A percentile compares a stretch with the other conserved stretches of the same genome.
These are phyloP conservation scores for Salarias fasciatus DNA, from an alignment of 2,797 vertebrate genomes.

Conservation along the genomic window DNA sequence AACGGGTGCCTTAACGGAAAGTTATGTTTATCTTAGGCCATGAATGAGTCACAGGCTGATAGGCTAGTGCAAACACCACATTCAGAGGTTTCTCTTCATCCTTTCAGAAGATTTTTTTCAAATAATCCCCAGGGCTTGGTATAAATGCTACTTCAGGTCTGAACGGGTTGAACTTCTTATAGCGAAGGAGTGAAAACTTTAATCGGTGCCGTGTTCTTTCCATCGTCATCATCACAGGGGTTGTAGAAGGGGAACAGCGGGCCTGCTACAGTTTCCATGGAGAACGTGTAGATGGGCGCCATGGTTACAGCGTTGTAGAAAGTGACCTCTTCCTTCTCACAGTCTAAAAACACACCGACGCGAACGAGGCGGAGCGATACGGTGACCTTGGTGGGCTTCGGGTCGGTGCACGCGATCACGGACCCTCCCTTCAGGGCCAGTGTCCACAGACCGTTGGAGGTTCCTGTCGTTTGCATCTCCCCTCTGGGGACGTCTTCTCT, in stretches of 20 bases:
- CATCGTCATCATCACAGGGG: slow-evolving; percentile 81
- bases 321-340: slow-evolving; percentile 80
- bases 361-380: slow-evolving; percentile 65
- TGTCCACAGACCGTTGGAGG: slow-evolving; percentile 79
- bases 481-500: slow-evolving; percentile 75
- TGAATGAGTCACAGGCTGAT: too few species aligned
- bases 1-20: too few species aligned
- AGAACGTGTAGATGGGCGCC: slow-evolving; percentile 79
- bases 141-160: too few species aligned
- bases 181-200: slow-evolving; percentile 76
- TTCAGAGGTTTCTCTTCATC: too few species aligned
- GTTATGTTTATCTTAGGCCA: too few species aligned
- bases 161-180: slow-evolving; percentile 32
- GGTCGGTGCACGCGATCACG: slow-evolving; percentile 79
- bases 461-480: slow-evolving; percentile 72
- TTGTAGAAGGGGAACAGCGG: slow-evolving; percentile 82
- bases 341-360: slow-evolving; percentile 83
- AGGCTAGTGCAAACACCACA: too few species aligned
- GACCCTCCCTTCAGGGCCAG: slow-evolving; percentile 69
- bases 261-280: slow-evolving; percentile 57
- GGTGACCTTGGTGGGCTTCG: slow-evolving; percentile 71
- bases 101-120: too few species aligned
- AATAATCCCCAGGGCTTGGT: too few species aligned
- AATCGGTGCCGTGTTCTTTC: slow-evolving; percentile 71
- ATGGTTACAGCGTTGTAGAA: slow-evolving; percentile 85